These are phyloP conservation scores for Scomber colias DNA, from an alignment of 2,113 vertebrate species.

Conservation along the genomic window DNA sequence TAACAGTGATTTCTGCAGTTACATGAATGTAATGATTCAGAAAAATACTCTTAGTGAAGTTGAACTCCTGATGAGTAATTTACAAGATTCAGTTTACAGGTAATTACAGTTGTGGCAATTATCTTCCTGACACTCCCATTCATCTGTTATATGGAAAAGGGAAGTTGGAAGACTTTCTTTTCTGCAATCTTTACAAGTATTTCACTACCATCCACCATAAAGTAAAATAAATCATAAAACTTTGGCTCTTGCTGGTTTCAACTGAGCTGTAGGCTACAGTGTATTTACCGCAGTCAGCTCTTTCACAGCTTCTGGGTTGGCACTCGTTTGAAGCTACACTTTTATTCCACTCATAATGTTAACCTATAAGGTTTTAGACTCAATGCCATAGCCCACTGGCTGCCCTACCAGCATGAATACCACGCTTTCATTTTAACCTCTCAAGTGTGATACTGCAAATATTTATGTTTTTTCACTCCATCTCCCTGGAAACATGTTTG, in stretches of 20 bases:
- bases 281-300: conserved; percentile 50
- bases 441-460: conserved; percentile 75
- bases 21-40: background rate
- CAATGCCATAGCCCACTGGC: conserved; percentile 48
- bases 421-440: conserved; percentile 70
- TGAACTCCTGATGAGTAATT: background rate
- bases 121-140: background rate
- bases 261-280: conserved; percentile 18
- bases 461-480: conserved; percentile 70
- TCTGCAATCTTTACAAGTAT: conserved; percentile 1
- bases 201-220: background rate
- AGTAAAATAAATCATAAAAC: conserved; percentile 40
- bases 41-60: background rate
- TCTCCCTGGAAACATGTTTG: conserved; percentile 75
- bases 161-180: conserved; percentile 3
- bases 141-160: background rate
- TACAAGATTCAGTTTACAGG: background rate
- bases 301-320: conserved; percentile 48
- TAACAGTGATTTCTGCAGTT: background rate
- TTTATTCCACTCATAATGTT: conserved; percentile 72
- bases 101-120: background rate
- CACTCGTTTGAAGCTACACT: conserved; percentile 52
- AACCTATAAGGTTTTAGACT: conserved; percentile 60
- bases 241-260: conserved; percentile 1
- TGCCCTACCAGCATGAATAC: conserved; percentile 54